Base-by-base conservation (phyloP, 1,140 invertebrate species). In the Orchestia grillus region DNA sequence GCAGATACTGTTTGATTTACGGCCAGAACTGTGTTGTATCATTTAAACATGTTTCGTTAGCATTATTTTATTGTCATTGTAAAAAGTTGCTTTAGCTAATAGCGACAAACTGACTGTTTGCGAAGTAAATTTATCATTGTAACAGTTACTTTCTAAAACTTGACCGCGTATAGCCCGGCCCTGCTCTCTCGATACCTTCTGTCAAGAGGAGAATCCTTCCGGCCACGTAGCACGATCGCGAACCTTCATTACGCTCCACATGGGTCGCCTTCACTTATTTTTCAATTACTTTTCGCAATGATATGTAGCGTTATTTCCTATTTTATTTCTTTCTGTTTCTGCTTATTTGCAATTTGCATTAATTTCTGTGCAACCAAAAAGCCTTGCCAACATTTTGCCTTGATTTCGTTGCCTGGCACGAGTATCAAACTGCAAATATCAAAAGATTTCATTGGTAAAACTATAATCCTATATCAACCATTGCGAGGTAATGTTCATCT, bases 31-130 rank as follows among this genome's bases (percentile, higher is more conserved):
- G 88, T 42, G 88, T 90, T 90, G n/a, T 90, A 90, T 90, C 43
- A 28, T 41, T 90, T 44, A 19, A 90, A 90, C 4, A 90, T 44
- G 41, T 90, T 42, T 90, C 43, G n/a, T 44, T 90, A 42, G n/a
- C n/a, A 41, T 90, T 90, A 90, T 90, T 90, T 90, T 90, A 90
- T 90, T 90, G 88, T 90, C 88, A 90, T 90, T 90, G 88, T 90
- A 90, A 90, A 90, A 90, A 90, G 88, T 90, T 90, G 88, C 88
- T 90, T 90, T 90, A 90, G 88, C 88, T 90, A 90, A 90, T 90
- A 90, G 43, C 88, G 4, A 90, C 88, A 90, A 90, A 41, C n/a
- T 42, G 62, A 19, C 28, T 77, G 62, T 77, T 77, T 77, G 62
- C 62, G 62, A 77, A 77, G 62, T 77, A 77, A 77, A 77, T 77